phyloP scores from a whole-genome alignment of 2,888 invertebrate genomes.

The Macrosoma leucophasiata region DNA sequence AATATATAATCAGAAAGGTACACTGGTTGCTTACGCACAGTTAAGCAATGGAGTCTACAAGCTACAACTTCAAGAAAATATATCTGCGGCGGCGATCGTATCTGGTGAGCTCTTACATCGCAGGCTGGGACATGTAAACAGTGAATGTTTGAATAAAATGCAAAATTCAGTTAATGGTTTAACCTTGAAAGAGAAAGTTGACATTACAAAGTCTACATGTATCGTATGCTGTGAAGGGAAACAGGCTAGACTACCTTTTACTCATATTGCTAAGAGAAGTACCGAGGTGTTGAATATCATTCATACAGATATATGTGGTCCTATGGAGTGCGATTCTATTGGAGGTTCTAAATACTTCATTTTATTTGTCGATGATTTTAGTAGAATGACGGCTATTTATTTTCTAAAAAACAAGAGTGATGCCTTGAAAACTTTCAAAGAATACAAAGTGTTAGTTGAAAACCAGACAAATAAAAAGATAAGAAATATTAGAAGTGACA shows the following conservation, averaged over 20 bases:
- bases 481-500: conserved; percentile 20
- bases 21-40: conserved; percentile 7
- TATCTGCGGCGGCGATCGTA: too few relatives aligned
- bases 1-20: background rate
- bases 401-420: conserved; percentile 20
- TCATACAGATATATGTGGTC: conserved; percentile 26
- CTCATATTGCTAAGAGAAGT: conserved; percentile 17
- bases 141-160: conserved; percentile 14
- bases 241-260: conserved; percentile 22
- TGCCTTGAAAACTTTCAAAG: conserved; percentile 14
- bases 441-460: conserved; percentile 21
- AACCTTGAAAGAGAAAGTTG: background rate
- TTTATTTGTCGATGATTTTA: conserved; percentile 24
- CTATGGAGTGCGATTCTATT: conserved; percentile 22
- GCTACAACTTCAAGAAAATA: background rate
- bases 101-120: conserved; percentile 21
- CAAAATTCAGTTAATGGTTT: conserved; percentile 12
- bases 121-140: conserved; percentile 16
- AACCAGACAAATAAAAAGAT: conserved; percentile 19
- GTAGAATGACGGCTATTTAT: conserved; percentile 20
- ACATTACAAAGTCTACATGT: conserved; percentile 9
- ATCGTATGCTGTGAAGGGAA: conserved; percentile 23
- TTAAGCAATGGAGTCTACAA: conserved; percentile 10
- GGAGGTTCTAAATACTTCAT: conserved; percentile 26
- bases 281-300: conserved; percentile 17